Conservation (phyloP, 1,140 invertebrate genomes). For the Trichonephila clavata region DNA sequence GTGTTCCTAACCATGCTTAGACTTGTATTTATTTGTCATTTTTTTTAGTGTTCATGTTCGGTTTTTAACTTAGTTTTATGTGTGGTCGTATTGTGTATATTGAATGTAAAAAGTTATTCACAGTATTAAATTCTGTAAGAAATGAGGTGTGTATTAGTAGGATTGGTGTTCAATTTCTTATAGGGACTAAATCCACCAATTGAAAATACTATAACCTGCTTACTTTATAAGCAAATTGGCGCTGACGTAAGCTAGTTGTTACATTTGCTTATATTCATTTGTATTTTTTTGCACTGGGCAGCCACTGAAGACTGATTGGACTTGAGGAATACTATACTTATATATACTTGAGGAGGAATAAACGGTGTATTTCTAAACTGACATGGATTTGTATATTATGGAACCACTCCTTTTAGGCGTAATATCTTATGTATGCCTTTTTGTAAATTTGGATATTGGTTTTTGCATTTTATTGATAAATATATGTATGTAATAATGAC, state of each 20-base stretch:
- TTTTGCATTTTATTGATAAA: background rate
- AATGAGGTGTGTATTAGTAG: background rate
- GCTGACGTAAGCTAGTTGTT: background rate
- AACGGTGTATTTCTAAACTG: background rate
- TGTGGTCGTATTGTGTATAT: slow-evolving; percentile 31
- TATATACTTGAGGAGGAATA: background rate
- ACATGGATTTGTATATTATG: too few species aligned
- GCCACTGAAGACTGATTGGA: background rate
- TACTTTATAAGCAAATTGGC: background rate
- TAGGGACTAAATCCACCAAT: slow-evolving; percentile 12
- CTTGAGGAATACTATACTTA: background rate
- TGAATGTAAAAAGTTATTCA: slow-evolving; percentile 19
- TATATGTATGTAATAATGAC: too few species aligned
- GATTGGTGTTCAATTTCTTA: background rate
- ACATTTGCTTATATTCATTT: background rate
- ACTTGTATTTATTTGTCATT: slow-evolving; percentile 56
- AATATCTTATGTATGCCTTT: background rate
- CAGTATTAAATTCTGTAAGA: slow-evolving; percentile 31
- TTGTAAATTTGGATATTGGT: background rate
- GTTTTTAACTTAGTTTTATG: slow-evolving; percentile 41
- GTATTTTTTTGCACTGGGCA: background rate
- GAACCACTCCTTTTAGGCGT: too few species aligned
- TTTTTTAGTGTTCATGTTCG: slow-evolving; percentile 27
- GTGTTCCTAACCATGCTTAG: slow-evolving; percentile 39
- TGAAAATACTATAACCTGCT: background rate